Evolutionary conservation across 1,140 invertebrate species (phyloP).

Genomic region (Cecropterus lyciades): DNA sequence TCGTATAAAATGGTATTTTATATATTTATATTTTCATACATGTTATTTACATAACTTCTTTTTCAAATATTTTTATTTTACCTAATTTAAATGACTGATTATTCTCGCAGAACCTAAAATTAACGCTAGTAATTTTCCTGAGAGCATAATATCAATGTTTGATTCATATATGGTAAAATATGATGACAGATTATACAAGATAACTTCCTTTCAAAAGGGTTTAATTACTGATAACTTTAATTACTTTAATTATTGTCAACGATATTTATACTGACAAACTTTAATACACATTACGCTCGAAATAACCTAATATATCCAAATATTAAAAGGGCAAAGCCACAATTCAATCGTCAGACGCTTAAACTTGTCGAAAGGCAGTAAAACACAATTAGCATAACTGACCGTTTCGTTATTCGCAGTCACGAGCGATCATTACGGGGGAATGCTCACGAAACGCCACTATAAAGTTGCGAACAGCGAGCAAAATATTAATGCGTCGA

Average conservation of each 20-base stretch:
- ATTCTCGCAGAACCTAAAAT: too few relatives aligned
- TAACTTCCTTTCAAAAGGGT: too few relatives aligned
- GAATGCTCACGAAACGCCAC: conserved; percentile 17
- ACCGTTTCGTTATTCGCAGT: conserved; percentile 40
- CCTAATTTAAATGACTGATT: too few relatives aligned
- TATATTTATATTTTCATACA: too few relatives aligned
- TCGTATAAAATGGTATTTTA: too few relatives aligned
- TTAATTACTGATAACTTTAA: too few relatives aligned
- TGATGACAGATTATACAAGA: too few relatives aligned
- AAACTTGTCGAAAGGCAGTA: conserved; percentile 16
- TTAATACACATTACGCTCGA: not conserved
- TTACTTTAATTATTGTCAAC: not conserved
- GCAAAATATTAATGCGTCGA: conserved; percentile 16
- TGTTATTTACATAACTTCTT: too few relatives aligned
- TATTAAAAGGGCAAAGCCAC: conserved; percentile 8
- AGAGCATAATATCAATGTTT: too few relatives aligned
- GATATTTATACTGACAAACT: not conserved
- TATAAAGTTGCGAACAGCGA: conserved; percentile 15
- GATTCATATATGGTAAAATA: too few relatives aligned
- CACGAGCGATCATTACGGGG: conserved; percentile 38
- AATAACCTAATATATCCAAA: not conserved
- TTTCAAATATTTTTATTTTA: too few relatives aligned
- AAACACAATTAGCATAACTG: conserved; percentile 31
- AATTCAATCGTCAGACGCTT: conserved; percentile 20
- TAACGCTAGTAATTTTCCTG: too few relatives aligned